phyloP scores from a whole-genome alignment of 2,888 invertebrate genomes.

The Campopleginae sp. region DNA sequence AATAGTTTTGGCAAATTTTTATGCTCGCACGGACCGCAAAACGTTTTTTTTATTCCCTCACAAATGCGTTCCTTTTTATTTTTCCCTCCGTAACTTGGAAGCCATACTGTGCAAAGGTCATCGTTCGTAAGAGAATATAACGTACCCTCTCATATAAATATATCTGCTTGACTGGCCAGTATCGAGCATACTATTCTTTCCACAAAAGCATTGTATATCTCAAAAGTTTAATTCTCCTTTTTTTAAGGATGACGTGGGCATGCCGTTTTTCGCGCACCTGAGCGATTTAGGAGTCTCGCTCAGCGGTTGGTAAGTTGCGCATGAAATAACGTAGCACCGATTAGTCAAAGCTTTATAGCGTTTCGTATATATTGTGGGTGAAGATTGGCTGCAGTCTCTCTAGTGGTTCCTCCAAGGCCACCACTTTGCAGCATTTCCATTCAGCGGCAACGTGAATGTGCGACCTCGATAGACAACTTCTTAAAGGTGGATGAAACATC shows the following conservation, averaged over 20 bases:
- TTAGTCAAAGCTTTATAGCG: constrained; percentile 74
- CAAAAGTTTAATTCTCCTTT: constrained; percentile 44
- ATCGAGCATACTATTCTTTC: constrained; percentile 57
- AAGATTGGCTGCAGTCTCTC: constrained; percentile 65
- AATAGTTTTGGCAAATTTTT: constrained; percentile 68
- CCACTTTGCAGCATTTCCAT: constrained; percentile 65
- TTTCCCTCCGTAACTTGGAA: constrained; percentile 64
- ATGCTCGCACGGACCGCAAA: constrained; percentile 36
- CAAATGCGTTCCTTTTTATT: constrained; percentile 35
- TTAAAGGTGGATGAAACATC: constrained; percentile 56
- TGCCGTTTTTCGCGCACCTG: constrained; percentile 67
- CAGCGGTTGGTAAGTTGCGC: constrained; percentile 71
- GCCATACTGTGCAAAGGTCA: constrained; percentile 65
- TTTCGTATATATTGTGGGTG: constrained; percentile 52
- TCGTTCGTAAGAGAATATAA: constrained; percentile 52
- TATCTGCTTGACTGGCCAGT: constrained; percentile 43
- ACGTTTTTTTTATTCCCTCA: constrained; percentile 35
- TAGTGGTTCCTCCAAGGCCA: constrained; percentile 55
- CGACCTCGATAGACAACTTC: constrained; percentile 67
- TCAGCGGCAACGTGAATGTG: constrained; percentile 70
- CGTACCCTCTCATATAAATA: constrained; percentile 11
- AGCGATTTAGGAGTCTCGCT: constrained; percentile 73
- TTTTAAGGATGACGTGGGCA: constrained; percentile 41
- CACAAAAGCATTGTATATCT: constrained; percentile 63
- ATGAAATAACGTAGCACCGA: constrained; percentile 72